Percentiles rank a stretch among this genome's conserved stretches.
Conservation (phyloP, 2,113 vertebrate genomes). For the Lepus americanus region DNA sequence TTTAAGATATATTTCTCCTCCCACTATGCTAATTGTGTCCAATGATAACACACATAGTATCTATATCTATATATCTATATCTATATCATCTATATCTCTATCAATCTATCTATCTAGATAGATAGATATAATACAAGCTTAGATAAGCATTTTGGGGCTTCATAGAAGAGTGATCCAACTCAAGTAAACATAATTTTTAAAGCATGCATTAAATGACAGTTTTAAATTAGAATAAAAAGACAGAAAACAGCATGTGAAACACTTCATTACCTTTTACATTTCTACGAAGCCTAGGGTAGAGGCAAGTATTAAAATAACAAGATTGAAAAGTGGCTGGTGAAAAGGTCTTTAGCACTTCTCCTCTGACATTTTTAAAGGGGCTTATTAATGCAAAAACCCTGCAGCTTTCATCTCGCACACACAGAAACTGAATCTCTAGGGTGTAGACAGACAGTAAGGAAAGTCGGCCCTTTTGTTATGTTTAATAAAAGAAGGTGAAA, state of each 20-base stretch:
- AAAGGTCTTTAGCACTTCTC: slow-evolving; percentile 73
- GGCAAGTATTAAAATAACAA: slow-evolving; percentile 64
- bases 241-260: slow-evolving; percentile 73
- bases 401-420: slow-evolving; percentile 15
- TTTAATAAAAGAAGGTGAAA: background rate
- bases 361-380: slow-evolving; percentile 74
- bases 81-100: no score
- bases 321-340: slow-evolving; percentile 70
- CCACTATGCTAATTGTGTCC: background rate
- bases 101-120: no score
- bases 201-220: slow-evolving; percentile 58
- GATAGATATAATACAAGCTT: background rate
- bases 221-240: slow-evolving; percentile 79
- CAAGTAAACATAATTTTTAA: slow-evolving; percentile 67
- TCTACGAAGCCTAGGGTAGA: slow-evolving; percentile 69
- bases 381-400: slow-evolving; percentile 77
- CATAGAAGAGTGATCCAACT: background rate
- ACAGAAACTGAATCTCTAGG: slow-evolving; percentile 30
- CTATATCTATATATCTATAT: background rate
- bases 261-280: slow-evolving; percentile 70
- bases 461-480: background rate
- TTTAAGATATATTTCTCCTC: slow-evolving; percentile 5
- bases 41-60: background rate
- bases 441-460: slow-evolving; percentile 7
- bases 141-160: slow-evolving; percentile 33